These are phyloP conservation scores for Bucorvus abyssinicus DNA, from an alignment of 2,797 vertebrate species.

Conservation along the genomic window DNA sequence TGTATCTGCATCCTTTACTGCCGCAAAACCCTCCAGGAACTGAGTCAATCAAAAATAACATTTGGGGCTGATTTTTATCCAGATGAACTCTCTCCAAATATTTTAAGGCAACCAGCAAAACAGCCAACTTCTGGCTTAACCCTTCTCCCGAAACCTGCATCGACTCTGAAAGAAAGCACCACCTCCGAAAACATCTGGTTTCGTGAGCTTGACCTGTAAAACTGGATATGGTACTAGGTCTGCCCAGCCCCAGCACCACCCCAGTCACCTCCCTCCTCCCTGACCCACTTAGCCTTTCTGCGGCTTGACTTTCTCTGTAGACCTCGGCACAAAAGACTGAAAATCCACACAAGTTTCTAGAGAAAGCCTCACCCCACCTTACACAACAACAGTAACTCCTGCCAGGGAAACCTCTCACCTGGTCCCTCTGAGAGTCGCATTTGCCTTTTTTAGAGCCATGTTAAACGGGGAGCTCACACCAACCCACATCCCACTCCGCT, in stretches of 20 bases:
- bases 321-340: not conserved
- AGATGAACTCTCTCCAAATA: constrained; percentile 41
- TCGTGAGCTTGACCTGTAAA: not conserved
- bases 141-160: not conserved
- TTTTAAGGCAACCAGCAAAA: constrained; percentile 4
- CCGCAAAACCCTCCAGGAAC: constrained; percentile 11
- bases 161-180: not conserved
- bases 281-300: not conserved
- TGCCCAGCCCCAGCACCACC: not conserved
- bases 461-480: not conserved
- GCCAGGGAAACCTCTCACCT: not conserved
- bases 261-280: not conserved
- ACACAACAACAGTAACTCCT: not conserved
- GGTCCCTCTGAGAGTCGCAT: fast-evolving
- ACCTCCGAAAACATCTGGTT: not conserved
- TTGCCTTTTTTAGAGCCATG: not conserved
- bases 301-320: not conserved
- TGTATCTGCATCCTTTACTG: not conserved
- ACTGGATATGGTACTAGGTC: not conserved
- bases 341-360: not conserved
- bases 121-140: not conserved
- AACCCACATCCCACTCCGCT: not conserved
- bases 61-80: constrained; percentile 35
- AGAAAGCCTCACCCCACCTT: not conserved
- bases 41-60: constrained; percentile 40